Base-by-base conservation (phyloP, 2,888 invertebrate species). In the Caprella mutica region DNA sequence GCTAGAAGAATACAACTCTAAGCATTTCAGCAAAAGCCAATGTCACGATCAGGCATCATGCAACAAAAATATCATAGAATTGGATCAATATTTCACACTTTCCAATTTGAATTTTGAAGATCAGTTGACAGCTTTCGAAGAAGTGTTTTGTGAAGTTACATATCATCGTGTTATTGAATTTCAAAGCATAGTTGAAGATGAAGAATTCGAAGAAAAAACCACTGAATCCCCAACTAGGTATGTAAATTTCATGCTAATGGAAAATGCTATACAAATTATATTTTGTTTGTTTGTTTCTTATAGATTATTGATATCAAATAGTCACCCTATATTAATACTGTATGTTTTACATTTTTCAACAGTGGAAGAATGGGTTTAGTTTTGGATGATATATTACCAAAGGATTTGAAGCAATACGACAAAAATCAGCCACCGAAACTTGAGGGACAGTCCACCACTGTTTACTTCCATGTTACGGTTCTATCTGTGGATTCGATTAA, bases 401-500 rank as follows among this genome's bases (percentile, higher is more conserved):
- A 84, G 60, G 85, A 85, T 69, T 83, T 85, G 35, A 89, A 88
- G 74, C 82, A 84, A 65, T 90, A 90, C 70, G 90, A 90, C 72
- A 90, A 90, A 76, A 90, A 89, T 75, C 78, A 87, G 61, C 87
- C 90, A 0, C 90, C 90, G 0, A 90, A 89, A 73, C 77, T 83
- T 54, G 76, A 85, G 68, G 88, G 87, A 1, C 86, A 88, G 71
- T 86, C 90, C 3, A 91, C 90, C 1, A 79, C 87, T 44, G 90
- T 90, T 38, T 88, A 89, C 72, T 91, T 90, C 70, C 90, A 90
- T 70, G 89, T 90, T 51, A 90, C 90, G 8, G 90, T 90, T 1
- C 76, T 90, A 60, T 89, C 89, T 48, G 75, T 92, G 67, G 91
- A 92, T 75, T 91, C 91, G n/a, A 91, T 93, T 66, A 90, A 92